Base-by-base conservation (phyloP, 2,888 invertebrate genomes). In the Parasteatoda lunata region DNA sequence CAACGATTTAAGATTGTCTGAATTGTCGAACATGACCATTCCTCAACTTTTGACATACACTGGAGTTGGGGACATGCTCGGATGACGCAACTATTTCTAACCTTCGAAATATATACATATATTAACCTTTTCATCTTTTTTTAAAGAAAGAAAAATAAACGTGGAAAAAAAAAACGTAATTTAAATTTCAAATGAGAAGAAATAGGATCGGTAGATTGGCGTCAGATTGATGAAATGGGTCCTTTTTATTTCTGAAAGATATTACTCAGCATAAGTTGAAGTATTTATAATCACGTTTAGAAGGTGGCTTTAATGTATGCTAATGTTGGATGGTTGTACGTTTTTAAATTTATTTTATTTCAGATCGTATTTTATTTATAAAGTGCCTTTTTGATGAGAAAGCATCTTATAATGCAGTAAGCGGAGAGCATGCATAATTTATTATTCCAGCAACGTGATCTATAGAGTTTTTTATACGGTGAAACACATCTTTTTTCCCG, bases 21-120 rank as follows among this genome's bases (percentile, higher is more conserved):
- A 30, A 47, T n/a, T 54, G 77, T 11, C 7, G 77, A 72, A 47
- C 66, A 11, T 66, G 71, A 54, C 77, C 83, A 84, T 84, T 66
- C 66, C 77, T 84, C 83, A 71, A 48, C 64, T 72, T 71, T 71
- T 84, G 83, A 68, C 71, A 66, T 71, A 48, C 70, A 48, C 49
- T 45, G 68, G n/a, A 49, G 30, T 48, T 8, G 51, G 77, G 11
- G 77, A 65, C 45, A 71, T 51, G 83, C 83, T 49, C 77, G 49
- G 54, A 70, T 84, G 71, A 3, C 54, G 51, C 5, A 15, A 8
- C 54, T 48, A 48, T 84, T 52, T 47, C 51, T 15, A 54, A 77
- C 13, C 52, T 77, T 13, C 15, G 51, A 84, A 77, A 77, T 84
- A 84, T 84, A 77, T 77, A 48, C 77, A 77, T 84, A 49, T 47